Base-by-base conservation (phyloP, 2,888 invertebrate genomes). In the Alloscopus bannaensis region DNA sequence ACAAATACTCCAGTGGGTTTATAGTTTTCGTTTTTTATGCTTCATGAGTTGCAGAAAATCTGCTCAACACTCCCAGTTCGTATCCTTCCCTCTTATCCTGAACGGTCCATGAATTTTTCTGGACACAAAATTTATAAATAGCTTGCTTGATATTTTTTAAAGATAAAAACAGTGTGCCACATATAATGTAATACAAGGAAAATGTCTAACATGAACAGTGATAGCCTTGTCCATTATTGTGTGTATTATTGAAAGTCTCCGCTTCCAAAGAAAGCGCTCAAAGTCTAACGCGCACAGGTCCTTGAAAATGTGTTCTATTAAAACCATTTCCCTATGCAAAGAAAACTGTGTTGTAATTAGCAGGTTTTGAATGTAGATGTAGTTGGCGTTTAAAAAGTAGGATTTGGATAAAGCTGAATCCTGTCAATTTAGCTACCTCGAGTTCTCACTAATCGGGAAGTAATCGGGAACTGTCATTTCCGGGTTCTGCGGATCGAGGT, bases 241-340 rank as follows among this genome's bases (percentile, higher is more conserved):
- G 29, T 77, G 75, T 22, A 81, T 22, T 0, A 84, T 55, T 11
- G 66, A 64, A 28, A 72, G 42, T 40, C 84, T 52, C 13, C 84
- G 64, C n/a, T 62, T 72, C 83, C 80, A 85, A 18, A 83, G 42
- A 52, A 84, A 85, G 16, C 84, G 69, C 26, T 85, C 80, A 62
- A 83, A 85, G 52, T 85, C 84, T 11, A 84, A 8, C 2, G 83
- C 80, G 26, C 81, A 55, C 55, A 85, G 20, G 31, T 83, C 78
- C 59, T 85, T 85, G 42, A 84, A 69, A 18, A 83, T 59, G 20
- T 84, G 70, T 4, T 80, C 72, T 52, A 84, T 1, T 8, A 82
- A 45, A 8, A 73, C 22, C 6, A 62, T 69, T n/a, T 82, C 75
- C 29, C 80, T 80, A 13, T 11, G 31, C n/a, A n/a, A n/a, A n/a